A percentile compares a stretch with the other conserved stretches of the same genome.
These are phyloP conservation scores for Neelides folsomi DNA, from an alignment of 2,888 invertebrate genomes.

Conservation along the genomic window DNA sequence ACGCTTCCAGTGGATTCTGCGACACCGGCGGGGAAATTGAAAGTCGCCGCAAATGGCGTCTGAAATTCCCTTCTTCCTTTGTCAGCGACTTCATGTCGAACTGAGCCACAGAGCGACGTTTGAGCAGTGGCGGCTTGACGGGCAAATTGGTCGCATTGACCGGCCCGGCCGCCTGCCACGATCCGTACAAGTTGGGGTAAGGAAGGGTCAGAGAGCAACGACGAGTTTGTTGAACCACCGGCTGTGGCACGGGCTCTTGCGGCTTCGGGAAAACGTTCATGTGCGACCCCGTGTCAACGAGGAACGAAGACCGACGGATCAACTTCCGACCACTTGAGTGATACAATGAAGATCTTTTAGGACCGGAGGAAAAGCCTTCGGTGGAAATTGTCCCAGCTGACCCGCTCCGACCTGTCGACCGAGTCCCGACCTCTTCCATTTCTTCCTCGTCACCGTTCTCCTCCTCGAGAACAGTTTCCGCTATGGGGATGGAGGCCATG, in stretches of 20 bases:
- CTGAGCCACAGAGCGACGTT: constrained; percentile 21
- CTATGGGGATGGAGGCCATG: constrained; percentile 7
- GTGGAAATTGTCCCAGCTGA: constrained; percentile 17
- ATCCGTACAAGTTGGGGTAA: constrained; percentile 34
- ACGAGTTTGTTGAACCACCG: constrained; percentile 23
- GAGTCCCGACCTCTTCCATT: constrained; percentile 7
- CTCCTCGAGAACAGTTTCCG: constrained; percentile 19
- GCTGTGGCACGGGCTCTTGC: constrained; percentile 22
- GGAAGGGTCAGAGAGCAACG: constrained; percentile 34
- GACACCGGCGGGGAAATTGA: neutral
- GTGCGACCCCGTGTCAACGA: constrained; percentile 18
- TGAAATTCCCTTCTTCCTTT: neutral
- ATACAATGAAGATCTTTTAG: constrained; percentile 19
- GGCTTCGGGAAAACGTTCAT: constrained; percentile 21
- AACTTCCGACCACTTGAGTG: constrained; percentile 16
- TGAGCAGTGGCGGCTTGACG: constrained; percentile 13
- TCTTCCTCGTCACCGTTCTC: constrained; percentile 9
- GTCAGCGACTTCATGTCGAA: constrained; percentile 14
- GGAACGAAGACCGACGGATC: constrained; percentile 17
- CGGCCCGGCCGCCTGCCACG: constrained; percentile 30
- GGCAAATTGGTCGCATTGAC: constrained; percentile 9
- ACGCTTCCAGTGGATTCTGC: neutral
- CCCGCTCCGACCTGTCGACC: constrained; percentile 16
- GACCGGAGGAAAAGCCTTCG: constrained; percentile 6
- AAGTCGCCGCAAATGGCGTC: neutral